Base-by-base conservation (phyloP, 2,113 vertebrate species). In the Microtus oregoni region DNA sequence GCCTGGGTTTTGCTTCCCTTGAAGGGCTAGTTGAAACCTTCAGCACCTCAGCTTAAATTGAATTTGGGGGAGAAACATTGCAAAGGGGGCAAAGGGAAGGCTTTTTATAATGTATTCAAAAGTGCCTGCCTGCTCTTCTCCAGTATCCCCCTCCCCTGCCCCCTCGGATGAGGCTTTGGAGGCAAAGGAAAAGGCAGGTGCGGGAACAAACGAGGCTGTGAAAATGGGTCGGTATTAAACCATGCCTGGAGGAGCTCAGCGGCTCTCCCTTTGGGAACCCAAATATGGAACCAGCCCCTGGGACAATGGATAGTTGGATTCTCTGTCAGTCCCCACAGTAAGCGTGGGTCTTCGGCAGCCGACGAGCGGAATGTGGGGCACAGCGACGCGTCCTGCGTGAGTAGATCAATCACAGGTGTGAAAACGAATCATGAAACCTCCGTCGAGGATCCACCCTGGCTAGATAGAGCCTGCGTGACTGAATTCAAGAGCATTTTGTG, bases 151-250 rank as follows among this genome's bases (percentile, higher is more conserved):
- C 1, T 41, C 22, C 72, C 67, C 50, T 44, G 4, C 1, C 67
- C 26, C 72, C 50, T 96, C 78, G 68, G 30, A 63, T 4, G 9
- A 91, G 61, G 70, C 76, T 95, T 85, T 72, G 24, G 81, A 95
- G 44, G 81, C 47, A 67, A 83, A 58, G 61, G 47, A 61, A 68
- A 65, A 94, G 61, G 78, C 58, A 76, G 83, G 20, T 92, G 92
- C 70, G 86, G 76, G 95, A 94, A 94, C 0, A 96, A 55, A 85
- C 50, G 83, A 68, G 95, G 67, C 86, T 85, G n/a, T 65, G 78
- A 95, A 97, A 97, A 95, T 97, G 97, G 96, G 95, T 98, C 89
- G 58, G 68, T 44, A 77, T 94, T 67, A 86, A 94, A 95, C 94
- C 83, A n/a, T 79, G 76, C 93, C 67, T 93, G 6, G 92, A 95